Conservation (phyloP, 2,113 vertebrate species). For the Laticauda colubrina region DNA sequence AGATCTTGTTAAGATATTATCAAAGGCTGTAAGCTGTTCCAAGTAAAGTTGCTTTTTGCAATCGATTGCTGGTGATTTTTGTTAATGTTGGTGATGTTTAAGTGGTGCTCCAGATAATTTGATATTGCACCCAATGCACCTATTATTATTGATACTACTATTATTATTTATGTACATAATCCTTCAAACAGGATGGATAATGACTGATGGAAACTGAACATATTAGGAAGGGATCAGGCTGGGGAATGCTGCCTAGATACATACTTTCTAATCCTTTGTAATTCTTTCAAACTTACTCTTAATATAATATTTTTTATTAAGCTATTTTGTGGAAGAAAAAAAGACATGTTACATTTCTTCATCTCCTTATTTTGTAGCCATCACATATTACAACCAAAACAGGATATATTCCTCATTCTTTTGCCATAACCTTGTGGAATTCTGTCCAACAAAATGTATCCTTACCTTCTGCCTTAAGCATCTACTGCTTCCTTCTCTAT, state of each 20-base stretch:
- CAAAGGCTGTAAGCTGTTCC: no score
- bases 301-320: neutral
- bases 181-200: neutral
- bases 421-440: neutral
- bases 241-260: neutral
- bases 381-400: neutral
- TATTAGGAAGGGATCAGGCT: neutral
- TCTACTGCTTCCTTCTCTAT: neutral
- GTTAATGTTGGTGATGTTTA: no score
- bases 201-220: neutral
- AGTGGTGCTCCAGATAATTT: no score
- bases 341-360: neutral
- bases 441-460: conserved; percentile 10
- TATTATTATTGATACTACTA: no score
- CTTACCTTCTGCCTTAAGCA: rapidly evolving
- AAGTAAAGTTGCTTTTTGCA: no score
- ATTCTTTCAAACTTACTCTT: neutral
- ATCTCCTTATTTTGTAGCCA: neutral
- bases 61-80: no score
- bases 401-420: neutral
- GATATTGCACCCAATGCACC: no score
- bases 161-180: neutral
- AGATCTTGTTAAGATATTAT: no score
- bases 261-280: neutral
- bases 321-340: neutral